phyloP scores from a whole-genome alignment of 2,888 invertebrate species.

The Automeris io region DNA sequence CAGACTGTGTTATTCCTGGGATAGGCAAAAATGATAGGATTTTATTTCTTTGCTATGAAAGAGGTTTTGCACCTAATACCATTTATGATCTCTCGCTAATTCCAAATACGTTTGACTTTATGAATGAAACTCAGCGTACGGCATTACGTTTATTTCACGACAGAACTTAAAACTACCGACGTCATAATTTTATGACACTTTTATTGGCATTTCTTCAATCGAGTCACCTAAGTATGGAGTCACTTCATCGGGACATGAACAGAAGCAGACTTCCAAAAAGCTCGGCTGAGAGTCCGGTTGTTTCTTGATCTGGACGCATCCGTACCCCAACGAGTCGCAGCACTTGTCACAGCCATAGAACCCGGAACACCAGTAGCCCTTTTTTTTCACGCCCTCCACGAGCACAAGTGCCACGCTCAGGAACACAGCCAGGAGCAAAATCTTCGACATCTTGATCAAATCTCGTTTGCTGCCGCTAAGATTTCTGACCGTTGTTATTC shows the following conservation, averaged over 20 bases:
- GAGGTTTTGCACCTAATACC: too few relatives aligned
- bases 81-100: too few relatives aligned
- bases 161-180: too few relatives aligned
- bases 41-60: too few relatives aligned
- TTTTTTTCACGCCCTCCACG: not conserved
- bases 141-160: too few relatives aligned
- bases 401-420: not conserved
- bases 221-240: not conserved
- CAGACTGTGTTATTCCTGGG: too few relatives aligned
- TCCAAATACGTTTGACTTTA: too few relatives aligned
- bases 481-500: not conserved
- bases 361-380: not conserved
- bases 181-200: too few relatives aligned
- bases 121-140: too few relatives aligned
- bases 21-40: too few relatives aligned
- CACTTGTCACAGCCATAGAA: not conserved
- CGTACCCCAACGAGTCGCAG: not conserved
- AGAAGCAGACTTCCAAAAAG: not conserved
- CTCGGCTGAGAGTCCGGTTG: not conserved
- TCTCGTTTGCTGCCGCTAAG: not conserved
- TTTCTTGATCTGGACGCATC: not conserved
- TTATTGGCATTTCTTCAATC: conserved; percentile 1
- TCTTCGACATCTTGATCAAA: not conserved
- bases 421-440: not conserved
- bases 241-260: not conserved